Evolutionary conservation across 64 coral and sea anemone species (phyloP).

Genomic region (Montipora foliosa): DNA sequence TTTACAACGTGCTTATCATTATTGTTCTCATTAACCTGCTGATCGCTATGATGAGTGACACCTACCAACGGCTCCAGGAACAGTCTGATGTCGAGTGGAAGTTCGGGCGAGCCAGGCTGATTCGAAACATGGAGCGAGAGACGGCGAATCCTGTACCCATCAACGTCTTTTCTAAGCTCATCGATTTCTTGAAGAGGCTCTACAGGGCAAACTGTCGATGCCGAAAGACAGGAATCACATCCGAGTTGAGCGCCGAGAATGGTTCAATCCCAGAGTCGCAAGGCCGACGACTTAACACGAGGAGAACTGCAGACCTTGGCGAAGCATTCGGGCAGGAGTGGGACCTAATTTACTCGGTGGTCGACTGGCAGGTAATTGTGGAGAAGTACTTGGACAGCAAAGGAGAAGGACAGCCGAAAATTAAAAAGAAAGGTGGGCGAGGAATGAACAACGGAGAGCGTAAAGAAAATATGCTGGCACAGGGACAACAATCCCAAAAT

Average conservation of each 20-base stretch:
- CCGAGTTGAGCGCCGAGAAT: not conserved
- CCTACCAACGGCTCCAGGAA: conserved; percentile 92
- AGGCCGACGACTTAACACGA: not conserved
- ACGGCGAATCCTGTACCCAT: conserved; percentile 77
- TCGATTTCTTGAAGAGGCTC: conserved; percentile 64
- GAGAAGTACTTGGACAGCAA: conserved; percentile 75
- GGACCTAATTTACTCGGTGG: conserved; percentile 51
- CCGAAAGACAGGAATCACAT: conserved; percentile 2
- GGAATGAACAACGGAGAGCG: not conserved
- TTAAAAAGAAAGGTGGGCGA: not conserved
- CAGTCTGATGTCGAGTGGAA: conserved; percentile 98
- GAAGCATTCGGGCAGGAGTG: not conserved
- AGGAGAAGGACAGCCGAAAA: not conserved
- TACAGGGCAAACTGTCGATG: conserved; percentile 46
- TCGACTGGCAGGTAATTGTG: conserved; percentile 58
- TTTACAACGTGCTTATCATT: conserved; percentile 89
- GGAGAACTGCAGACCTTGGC: not conserved
- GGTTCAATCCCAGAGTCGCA: not conserved
- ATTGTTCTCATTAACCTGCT: conserved; percentile 92
- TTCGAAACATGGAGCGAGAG: conserved; percentile 92
- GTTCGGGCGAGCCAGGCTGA: conserved; percentile 93
- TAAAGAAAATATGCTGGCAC: not conserved
- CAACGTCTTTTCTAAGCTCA: conserved; percentile 83
- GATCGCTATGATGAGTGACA: conserved; percentile 99
- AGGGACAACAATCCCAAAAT: not conserved